Evolutionary conservation across 2,113 vertebrate species (phyloP).

Genomic region (Phyllopteryx taeniolatus): DNA sequence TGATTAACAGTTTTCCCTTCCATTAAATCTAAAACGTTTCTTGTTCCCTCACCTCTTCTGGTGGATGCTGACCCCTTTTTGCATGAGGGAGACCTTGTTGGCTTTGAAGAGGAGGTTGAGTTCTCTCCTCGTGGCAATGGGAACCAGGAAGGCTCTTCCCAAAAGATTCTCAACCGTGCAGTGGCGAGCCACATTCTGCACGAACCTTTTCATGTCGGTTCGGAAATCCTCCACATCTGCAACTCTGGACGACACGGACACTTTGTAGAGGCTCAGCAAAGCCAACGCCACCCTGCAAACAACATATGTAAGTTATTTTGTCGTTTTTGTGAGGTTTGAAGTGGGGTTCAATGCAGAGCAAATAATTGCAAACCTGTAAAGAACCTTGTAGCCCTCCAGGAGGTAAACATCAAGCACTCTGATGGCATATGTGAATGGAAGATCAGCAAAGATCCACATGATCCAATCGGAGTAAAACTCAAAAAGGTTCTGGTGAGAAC

Average conservation of each 20-base stretch:
- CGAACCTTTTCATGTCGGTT: slow-evolving; percentile 77
- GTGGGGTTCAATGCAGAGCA: neutral
- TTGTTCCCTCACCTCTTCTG: slow-evolving; percentile 76
- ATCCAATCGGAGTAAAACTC: slow-evolving; percentile 86
- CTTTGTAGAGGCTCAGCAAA: slow-evolving; percentile 79
- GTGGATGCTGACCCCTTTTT: slow-evolving; percentile 77
- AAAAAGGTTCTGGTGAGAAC: slow-evolving; percentile 77
- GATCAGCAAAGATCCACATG: slow-evolving; percentile 83
- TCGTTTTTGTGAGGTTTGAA: neutral
- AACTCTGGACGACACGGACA: slow-evolving; percentile 67
- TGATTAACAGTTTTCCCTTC: neutral
- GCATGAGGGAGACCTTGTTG: slow-evolving; percentile 77
- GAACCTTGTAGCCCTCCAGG: slow-evolving; percentile 85
- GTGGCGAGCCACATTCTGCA: slow-evolving; percentile 73
- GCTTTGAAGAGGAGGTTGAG: slow-evolving; percentile 84
- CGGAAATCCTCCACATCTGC: slow-evolving; percentile 74
- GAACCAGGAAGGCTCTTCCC: slow-evolving; percentile 78
- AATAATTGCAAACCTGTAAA: slow-evolving; percentile 72
- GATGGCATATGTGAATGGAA: slow-evolving; percentile 81
- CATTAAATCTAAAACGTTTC: neutral
- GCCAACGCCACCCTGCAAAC: slow-evolving; percentile 78
- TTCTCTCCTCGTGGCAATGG: slow-evolving; percentile 79
- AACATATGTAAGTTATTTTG: slow-evolving; percentile 31
- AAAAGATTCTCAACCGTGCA: slow-evolving; percentile 72
- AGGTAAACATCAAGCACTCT: slow-evolving; percentile 82